Percentiles rank a stretch among this genome's conserved stretches.
Evolutionary conservation across 2,797 vertebrate species (phyloP).

Genomic region (Heliangelus exortis): DNA sequence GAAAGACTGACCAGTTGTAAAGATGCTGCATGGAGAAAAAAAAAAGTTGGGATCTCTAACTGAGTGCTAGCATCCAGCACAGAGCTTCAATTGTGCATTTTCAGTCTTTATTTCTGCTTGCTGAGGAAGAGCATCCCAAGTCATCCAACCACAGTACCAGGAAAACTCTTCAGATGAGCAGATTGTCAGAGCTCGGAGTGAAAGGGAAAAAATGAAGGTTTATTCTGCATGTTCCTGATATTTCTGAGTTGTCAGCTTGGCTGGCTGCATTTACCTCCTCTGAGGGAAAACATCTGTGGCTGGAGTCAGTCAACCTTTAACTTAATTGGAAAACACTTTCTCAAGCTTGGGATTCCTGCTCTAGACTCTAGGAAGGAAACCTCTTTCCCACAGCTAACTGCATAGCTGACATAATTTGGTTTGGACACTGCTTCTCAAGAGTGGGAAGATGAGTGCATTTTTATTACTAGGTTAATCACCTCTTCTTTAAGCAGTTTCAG

Average conservation of each 20-base stretch:
- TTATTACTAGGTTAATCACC: slow-evolving; percentile 4
- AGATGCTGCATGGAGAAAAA: not conserved
- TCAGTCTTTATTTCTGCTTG: not conserved
- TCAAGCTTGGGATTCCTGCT: not conserved
- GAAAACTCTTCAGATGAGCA: not conserved
- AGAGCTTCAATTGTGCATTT: not conserved
- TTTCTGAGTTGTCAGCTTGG: not conserved
- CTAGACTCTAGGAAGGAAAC: not conserved
- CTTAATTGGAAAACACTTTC: slow-evolving; percentile 40
- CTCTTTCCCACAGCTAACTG: slow-evolving; percentile 19
- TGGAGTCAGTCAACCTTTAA: slow-evolving; percentile 16
- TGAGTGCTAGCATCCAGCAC: not conserved
- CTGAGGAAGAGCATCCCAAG: not conserved
- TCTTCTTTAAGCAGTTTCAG: not conserved
- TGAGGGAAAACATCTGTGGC: slow-evolving; percentile 38
- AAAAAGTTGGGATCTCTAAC: not conserved
- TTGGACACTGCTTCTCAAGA: not conserved
- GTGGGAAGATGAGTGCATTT: not conserved
- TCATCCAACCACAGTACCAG: not conserved
- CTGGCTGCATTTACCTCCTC: not conserved
- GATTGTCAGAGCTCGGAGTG: not conserved
- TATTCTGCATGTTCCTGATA: not conserved
- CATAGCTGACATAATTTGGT: slow-evolving; percentile 29
- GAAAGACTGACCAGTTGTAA: not conserved
- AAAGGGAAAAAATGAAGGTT: not conserved